A percentile compares a stretch with the other conserved stretches of the same genome.
These are phyloP conservation scores for Virgularia gustaviana DNA, from an alignment of 92 coral and sea anemone species.

Conservation along the genomic window DNA sequence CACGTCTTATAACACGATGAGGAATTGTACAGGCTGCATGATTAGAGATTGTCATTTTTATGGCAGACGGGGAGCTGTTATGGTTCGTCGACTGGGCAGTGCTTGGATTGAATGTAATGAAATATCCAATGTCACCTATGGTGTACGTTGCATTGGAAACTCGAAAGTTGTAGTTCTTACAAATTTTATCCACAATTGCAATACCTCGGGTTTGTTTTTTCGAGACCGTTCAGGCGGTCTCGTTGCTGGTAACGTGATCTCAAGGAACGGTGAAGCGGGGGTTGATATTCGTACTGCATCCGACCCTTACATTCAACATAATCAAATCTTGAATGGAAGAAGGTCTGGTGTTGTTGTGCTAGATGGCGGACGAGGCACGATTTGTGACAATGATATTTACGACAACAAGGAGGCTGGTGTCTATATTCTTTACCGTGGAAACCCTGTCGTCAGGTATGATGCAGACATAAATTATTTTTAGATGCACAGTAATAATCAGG, in stretches of 20 bases:
- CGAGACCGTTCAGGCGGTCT: slow-evolving; percentile 86
- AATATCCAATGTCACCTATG: slow-evolving; percentile 66
- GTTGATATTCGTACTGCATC: slow-evolving; percentile 91
- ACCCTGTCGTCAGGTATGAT: slow-evolving; percentile 79
- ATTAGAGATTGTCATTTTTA: slow-evolving; percentile 71
- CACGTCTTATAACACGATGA: slow-evolving; percentile 62
- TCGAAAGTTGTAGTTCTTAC: slow-evolving; percentile 73
- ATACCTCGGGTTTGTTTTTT: slow-evolving; percentile 85
- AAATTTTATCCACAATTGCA: slow-evolving; percentile 82
- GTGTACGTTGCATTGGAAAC: slow-evolving; percentile 73
- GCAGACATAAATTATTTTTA: background rate
- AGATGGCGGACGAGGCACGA: slow-evolving; percentile 85
- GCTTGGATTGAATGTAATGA: slow-evolving; percentile 96
- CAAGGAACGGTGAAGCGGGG: slow-evolving; percentile 81
- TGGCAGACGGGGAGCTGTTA: slow-evolving; percentile 73
- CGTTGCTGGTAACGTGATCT: slow-evolving; percentile 89
- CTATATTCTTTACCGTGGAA: slow-evolving; percentile 79
- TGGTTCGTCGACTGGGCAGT: slow-evolving; percentile 76
- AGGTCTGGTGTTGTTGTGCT: slow-evolving; percentile 85
- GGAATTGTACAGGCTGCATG: slow-evolving; percentile 81
- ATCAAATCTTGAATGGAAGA: slow-evolving; percentile 78
- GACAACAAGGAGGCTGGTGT: slow-evolving; percentile 95
- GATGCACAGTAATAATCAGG: no score
- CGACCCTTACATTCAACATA: slow-evolving; percentile 93
- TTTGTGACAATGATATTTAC: slow-evolving; percentile 85